Conservation (phyloP, 2,888 invertebrate genomes). For the Caenorhabditis panamensis region DNA sequence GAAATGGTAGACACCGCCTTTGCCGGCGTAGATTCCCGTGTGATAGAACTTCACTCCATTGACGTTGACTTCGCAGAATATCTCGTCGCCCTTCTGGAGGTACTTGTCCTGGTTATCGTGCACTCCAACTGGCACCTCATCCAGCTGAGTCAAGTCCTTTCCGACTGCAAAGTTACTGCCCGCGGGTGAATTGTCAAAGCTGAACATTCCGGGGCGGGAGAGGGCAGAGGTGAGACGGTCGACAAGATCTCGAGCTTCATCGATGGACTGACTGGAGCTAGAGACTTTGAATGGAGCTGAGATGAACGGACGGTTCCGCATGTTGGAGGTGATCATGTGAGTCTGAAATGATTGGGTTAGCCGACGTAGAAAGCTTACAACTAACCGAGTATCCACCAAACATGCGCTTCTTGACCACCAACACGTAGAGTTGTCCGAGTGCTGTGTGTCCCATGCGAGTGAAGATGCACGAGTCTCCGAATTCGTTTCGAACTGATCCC, state of each 20-base stretch:
- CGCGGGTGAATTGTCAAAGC: constrained; percentile 57
- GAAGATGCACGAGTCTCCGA: constrained; percentile 52
- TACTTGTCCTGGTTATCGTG: constrained; percentile 63
- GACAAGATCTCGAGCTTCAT: constrained; percentile 62
- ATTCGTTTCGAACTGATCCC: constrained; percentile 59
- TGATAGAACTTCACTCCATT: constrained; percentile 71
- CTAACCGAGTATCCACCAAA: constrained; percentile 66
- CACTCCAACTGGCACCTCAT: constrained; percentile 59
- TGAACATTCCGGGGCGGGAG: constrained; percentile 52
- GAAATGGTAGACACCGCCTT: constrained; percentile 73
- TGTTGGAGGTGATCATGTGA: constrained; percentile 68
- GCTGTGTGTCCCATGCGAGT: constrained; percentile 61
- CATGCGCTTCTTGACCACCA: constrained; percentile 60
- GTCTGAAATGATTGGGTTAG: constrained; percentile 30
- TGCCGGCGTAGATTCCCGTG: constrained; percentile 73
- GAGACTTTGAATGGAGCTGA: constrained; percentile 65
- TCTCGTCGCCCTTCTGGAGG: constrained; percentile 66
- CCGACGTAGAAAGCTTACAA: neutral
- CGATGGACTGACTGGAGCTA: constrained; percentile 25
- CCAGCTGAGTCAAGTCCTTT: constrained; percentile 61
- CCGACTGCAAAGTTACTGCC: constrained; percentile 61
- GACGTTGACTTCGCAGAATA: constrained; percentile 69
- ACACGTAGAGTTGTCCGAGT: constrained; percentile 66
- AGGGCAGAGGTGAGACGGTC: constrained; percentile 43
- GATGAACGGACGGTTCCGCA: constrained; percentile 69